phyloP scores from a whole-genome alignment of 2,113 vertebrate species.

The Dolichotis patagonum region DNA sequence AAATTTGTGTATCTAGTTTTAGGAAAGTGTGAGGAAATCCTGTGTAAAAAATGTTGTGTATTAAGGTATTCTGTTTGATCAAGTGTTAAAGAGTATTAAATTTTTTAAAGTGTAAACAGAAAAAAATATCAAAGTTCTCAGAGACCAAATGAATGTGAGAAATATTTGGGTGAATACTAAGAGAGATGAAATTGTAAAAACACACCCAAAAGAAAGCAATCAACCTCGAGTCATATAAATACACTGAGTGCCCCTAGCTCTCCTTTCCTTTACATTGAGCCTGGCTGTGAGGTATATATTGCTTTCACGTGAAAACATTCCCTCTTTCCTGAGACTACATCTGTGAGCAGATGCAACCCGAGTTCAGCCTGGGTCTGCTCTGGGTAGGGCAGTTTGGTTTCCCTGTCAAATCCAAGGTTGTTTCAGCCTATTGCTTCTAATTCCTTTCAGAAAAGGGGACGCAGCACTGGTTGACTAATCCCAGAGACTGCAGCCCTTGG shows the following conservation, averaged over 20 bases:
- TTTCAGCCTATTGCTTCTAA: not conserved
- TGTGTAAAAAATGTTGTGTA: not conserved
- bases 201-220: conserved; percentile 54
- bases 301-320: conserved; percentile 35
- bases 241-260: not conserved
- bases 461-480: not conserved
- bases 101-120: conserved; percentile 69
- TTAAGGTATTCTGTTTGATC: conserved; percentile 61
- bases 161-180: conserved; percentile 52
- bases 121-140: conserved; percentile 56
- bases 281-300: not conserved
- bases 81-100: conserved; percentile 73
- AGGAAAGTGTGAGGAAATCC: not conserved
- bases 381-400: not conserved
- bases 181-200: conserved; percentile 12
- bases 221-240: conserved; percentile 50
- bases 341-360: not conserved
- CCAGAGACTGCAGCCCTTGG: accelerated
- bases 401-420: not conserved
- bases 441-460: not conserved
- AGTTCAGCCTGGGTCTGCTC: not conserved
- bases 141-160: conserved; percentile 78
- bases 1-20: not conserved
- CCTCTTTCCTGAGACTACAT: conserved; percentile 48
- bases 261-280: conserved; percentile 60